Conservation (phyloP, 2,797 vertebrate species). For the Geotrypetes seraphini region DNA sequence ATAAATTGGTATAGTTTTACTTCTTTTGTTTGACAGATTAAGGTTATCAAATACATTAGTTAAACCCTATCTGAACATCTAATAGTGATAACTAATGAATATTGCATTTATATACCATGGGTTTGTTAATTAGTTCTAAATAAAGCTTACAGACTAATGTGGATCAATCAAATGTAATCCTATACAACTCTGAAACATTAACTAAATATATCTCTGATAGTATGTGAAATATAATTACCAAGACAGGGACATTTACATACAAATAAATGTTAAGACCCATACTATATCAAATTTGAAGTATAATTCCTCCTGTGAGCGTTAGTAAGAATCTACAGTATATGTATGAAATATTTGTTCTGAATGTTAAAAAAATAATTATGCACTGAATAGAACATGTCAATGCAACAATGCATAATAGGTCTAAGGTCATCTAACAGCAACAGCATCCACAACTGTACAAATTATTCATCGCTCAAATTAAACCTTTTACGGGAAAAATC, state of each 20-base stretch:
- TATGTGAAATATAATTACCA: constrained; percentile 34
- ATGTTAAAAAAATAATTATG: constrained; percentile 46
- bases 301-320: constrained; percentile 34
- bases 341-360: constrained; percentile 50
- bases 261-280: constrained; percentile 59
- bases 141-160: no score
- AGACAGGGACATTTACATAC: constrained; percentile 51
- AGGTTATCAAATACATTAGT: no score
- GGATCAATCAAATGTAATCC: constrained; percentile 27
- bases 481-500: no score
- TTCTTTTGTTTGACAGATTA: no score
- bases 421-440: no score
- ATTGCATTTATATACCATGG: no score
- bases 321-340: constrained; percentile 39
- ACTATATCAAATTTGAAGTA: constrained; percentile 46
- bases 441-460: no score
- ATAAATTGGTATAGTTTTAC: no score
- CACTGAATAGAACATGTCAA: constrained; percentile 34
- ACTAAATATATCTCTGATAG: constrained; percentile 19
- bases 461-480: no score
- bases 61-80: no score
- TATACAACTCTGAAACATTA: constrained; percentile 31
- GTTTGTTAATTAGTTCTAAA: no score
- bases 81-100: no score
- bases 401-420: constrained; percentile 45